Evolutionary conservation across 2,888 invertebrate genomes (phyloP).

Genomic region (Thalpophila matura): DNA sequence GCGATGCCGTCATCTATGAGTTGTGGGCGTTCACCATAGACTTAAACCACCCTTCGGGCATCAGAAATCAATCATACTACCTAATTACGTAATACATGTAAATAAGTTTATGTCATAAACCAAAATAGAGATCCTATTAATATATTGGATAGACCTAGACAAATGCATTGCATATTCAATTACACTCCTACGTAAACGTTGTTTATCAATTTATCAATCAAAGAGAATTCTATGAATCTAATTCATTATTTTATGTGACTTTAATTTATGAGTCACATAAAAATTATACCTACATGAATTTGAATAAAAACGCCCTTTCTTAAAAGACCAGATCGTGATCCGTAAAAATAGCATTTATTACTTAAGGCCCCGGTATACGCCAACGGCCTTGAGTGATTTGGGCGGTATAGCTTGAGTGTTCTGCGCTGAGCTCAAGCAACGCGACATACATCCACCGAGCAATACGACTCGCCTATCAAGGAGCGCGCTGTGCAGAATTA

Average conservation of each 20-base stretch:
- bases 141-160: conserved; percentile 47
- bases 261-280: too few species aligned
- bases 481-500: too few species aligned
- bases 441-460: too few species aligned
- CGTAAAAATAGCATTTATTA: too few species aligned
- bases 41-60: conserved; percentile 19
- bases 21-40: neutral
- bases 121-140: conserved; percentile 40
- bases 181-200: conserved; percentile 25
- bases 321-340: too few species aligned
- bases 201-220: conserved; percentile 34
- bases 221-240: conserved; percentile 3
- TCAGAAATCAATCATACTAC: conserved; percentile 5
- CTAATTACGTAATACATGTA: conserved; percentile 28
- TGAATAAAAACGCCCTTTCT: neutral
- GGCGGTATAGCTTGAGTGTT: too few species aligned
- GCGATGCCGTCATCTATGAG: conserved; percentile 3
- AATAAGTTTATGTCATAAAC: conserved; percentile 26
- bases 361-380: too few species aligned
- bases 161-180: conserved; percentile 42
- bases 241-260: too few species aligned
- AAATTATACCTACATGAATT: too few species aligned
- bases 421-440: too few species aligned
- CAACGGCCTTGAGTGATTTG: too few species aligned
- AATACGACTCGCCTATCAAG: too few species aligned